phyloP scores from a whole-genome alignment of 2,888 invertebrate genomes.

The Eupithecia pulchellata region DNA sequence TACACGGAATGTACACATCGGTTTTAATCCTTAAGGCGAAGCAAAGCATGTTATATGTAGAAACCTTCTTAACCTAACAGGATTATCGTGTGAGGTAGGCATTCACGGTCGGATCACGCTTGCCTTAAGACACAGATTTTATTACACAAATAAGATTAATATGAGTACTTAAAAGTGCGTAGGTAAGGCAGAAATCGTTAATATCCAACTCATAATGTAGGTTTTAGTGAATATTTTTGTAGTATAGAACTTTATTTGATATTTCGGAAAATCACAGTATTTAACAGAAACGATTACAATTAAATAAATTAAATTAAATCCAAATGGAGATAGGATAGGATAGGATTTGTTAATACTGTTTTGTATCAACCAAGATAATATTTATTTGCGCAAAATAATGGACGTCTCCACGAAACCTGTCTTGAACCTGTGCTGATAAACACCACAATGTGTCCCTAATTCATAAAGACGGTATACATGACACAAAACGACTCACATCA shows the following conservation, averaged over 20 bases:
- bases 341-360: not conserved
- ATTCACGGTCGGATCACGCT: slow-evolving; percentile 85
- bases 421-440: slow-evolving; percentile 6
- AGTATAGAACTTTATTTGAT: too few relatives aligned
- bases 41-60: slow-evolving; percentile 89
- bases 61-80: slow-evolving; percentile 91
- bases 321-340: too few relatives aligned
- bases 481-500: not conserved
- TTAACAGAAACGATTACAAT: too few relatives aligned
- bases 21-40: slow-evolving; percentile 88
- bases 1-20: slow-evolving; percentile 70
- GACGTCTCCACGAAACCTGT: not conserved
- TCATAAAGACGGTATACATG: slow-evolving; percentile 2
- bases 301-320: too few relatives aligned
- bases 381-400: not conserved
- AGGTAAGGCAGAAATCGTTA: not conserved
- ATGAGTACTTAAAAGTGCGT: slow-evolving; percentile 65
- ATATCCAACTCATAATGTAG: not conserved
- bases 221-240: not conserved
- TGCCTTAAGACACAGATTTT: slow-evolving; percentile 84
- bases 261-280: too few relatives aligned
- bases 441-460: slow-evolving; percentile 31
- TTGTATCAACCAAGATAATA: not conserved
- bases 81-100: slow-evolving; percentile 88
- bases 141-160: slow-evolving; percentile 85